phyloP scores from a whole-genome alignment of 2,113 vertebrate species.

The Pterocles orientalis region DNA sequence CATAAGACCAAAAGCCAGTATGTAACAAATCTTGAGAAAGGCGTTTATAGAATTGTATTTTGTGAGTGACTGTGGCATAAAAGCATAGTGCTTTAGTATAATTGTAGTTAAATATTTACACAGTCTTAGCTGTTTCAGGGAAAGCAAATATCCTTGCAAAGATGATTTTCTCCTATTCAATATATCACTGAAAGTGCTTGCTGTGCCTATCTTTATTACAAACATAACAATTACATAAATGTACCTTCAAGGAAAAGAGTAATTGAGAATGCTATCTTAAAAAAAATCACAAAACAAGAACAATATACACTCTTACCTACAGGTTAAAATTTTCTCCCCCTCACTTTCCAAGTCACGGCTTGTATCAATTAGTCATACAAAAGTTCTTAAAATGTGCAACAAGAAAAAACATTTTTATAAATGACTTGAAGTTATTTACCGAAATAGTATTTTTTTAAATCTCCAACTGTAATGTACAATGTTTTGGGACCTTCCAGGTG shows the following conservation, averaged over 20 bases:
- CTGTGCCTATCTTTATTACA: not conserved
- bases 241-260: not conserved
- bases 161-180: slow-evolving; percentile 6
- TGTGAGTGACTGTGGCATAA: slow-evolving; percentile 42
- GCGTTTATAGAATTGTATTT: slow-evolving; percentile 55
- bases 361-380: not conserved
- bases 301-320: not conserved
- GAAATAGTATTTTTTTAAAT: not conserved
- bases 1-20: slow-evolving; percentile 59
- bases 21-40: slow-evolving; percentile 52
- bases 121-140: slow-evolving; percentile 32
- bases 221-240: slow-evolving; percentile 17
- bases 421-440: not conserved
- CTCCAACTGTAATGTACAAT: not conserved
- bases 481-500: not conserved
- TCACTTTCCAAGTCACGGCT: not conserved
- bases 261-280: not conserved
- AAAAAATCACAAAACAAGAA: not conserved
- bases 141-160: slow-evolving; percentile 43
- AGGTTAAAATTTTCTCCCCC: not conserved
- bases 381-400: not conserved
- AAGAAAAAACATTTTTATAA: not conserved
- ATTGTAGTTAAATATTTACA: slow-evolving; percentile 71
- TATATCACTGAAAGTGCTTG: not conserved
- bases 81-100: slow-evolving; percentile 42